These are phyloP conservation scores for Gortyna flavago DNA, from an alignment of 2,888 invertebrate species.

Conservation along the genomic window DNA sequence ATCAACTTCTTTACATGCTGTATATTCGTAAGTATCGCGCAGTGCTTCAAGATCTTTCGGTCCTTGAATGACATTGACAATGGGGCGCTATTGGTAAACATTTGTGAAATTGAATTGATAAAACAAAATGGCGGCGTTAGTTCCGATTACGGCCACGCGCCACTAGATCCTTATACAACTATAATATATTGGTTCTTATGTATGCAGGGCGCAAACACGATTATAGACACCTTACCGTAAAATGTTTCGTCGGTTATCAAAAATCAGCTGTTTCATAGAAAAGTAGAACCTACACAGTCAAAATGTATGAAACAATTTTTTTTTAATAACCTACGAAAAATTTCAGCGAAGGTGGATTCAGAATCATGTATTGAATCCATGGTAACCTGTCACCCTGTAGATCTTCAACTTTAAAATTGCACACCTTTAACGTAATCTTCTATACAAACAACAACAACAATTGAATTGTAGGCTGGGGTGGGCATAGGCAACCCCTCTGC, in stretches of 20 bases:
- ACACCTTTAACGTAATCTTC: background rate
- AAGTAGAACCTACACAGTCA: too few species aligned
- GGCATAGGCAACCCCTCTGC: too few species aligned
- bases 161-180: too few species aligned
- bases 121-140: background rate
- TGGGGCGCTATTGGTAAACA: background rate
- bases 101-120: background rate
- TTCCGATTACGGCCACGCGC: background rate
- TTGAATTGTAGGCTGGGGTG: background rate
- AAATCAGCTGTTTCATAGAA: too few species aligned
- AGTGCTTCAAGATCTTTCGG: background rate
- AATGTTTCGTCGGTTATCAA: too few species aligned
- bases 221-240: too few species aligned
- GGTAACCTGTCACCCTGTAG: background rate
- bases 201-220: too few species aligned
- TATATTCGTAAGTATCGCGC: background rate
- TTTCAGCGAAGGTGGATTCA: too few species aligned
- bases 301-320: too few species aligned
- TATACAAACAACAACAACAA: background rate
- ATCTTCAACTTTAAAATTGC: background rate
- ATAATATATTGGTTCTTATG: too few species aligned
- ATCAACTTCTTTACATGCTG: slow-evolving; percentile 2
- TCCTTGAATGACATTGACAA: background rate
- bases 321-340: too few species aligned
- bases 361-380: too few species aligned